These are phyloP conservation scores for Apamea monoglypha DNA, from an alignment of 2,888 invertebrate genomes.

Conservation along the genomic window DNA sequence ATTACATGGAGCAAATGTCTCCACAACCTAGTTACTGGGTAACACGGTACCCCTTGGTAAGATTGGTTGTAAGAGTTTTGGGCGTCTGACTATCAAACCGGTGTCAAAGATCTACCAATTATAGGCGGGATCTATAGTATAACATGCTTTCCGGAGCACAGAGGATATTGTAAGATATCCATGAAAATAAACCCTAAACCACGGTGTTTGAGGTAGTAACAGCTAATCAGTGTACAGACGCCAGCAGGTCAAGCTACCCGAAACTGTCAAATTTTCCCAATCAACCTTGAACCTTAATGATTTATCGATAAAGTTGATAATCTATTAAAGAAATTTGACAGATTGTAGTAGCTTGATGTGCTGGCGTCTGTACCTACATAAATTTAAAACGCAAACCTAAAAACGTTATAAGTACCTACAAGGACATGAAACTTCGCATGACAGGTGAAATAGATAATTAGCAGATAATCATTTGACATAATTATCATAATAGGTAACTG, in stretches of 20 bases:
- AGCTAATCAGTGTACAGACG: neutral
- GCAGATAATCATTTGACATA: conserved; percentile 19
- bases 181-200: neutral
- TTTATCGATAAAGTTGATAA: too few relatives aligned
- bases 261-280: too few relatives aligned
- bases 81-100: neutral
- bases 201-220: neutral
- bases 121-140: neutral
- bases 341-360: too few relatives aligned
- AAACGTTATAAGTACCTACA: neutral
- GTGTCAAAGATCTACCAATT: neutral
- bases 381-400: neutral
- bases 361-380: too few relatives aligned
- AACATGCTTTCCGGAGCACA: neutral
- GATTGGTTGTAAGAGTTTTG: neutral
- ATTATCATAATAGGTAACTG: conserved; percentile 10
- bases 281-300: too few relatives aligned
- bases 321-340: too few relatives aligned
- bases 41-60: neutral
- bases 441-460: conserved; percentile 8
- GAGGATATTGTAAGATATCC: neutral
- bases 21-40: too few relatives aligned
- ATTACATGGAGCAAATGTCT: neutral
- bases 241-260: too few relatives aligned
- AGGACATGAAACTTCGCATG: conserved; percentile 31